Evolutionary conservation across 2,113 vertebrate genomes (phyloP).

Genomic region (Stictonetta naevosa): DNA sequence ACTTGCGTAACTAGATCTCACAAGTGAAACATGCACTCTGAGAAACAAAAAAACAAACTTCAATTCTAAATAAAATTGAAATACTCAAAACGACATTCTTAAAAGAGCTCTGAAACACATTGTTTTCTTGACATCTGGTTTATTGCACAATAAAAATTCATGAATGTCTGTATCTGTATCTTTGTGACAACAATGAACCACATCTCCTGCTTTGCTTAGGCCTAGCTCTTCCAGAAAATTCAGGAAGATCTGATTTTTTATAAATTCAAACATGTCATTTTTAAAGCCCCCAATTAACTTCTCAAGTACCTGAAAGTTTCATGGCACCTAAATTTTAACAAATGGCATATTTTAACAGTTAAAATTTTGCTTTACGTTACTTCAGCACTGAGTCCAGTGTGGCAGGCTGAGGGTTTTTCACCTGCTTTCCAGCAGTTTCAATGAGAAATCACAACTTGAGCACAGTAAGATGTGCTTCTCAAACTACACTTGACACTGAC

Average conservation of each 20-base stretch:
- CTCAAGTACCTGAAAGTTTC: background rate
- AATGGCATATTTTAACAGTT: background rate
- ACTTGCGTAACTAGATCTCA: conserved; percentile 54
- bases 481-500: background rate
- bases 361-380: background rate
- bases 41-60: conserved; percentile 41
- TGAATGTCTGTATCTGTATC: conserved; percentile 23
- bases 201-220: background rate
- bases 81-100: conserved; percentile 40
- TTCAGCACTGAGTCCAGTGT: background rate
- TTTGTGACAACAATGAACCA: conserved; percentile 44
- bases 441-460: background rate
- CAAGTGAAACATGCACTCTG: conserved; percentile 32
- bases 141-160: conserved; percentile 54
- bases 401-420: background rate
- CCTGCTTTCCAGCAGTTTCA: background rate
- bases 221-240: background rate
- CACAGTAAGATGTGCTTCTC: background rate
- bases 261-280: background rate
- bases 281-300: background rate
- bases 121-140: conserved; percentile 69
- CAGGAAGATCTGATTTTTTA: conserved; percentile 1
- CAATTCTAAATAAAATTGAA: conserved; percentile 49
- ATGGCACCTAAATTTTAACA: background rate
- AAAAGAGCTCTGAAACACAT: conserved; percentile 49